Evolutionary conservation across 1,140 invertebrate genomes (phyloP).

Genomic region (Aporrectodea caliginosa): DNA sequence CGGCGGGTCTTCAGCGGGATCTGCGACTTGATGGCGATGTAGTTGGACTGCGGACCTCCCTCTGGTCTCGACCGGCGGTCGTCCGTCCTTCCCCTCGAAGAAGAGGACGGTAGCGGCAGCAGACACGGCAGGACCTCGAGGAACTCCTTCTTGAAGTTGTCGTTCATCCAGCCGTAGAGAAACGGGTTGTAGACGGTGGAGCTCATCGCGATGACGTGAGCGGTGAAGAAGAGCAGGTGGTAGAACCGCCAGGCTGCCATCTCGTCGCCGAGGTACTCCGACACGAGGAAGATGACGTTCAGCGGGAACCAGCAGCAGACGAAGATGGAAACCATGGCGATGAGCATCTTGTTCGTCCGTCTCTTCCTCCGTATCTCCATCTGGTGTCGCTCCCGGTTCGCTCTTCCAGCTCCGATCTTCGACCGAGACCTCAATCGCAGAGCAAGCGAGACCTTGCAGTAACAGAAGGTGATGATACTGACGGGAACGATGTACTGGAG

Average conservation of each 20-base stretch:
- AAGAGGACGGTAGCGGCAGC: slow-evolving; percentile 26
- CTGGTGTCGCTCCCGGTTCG: slow-evolving; percentile 59
- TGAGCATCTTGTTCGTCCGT: slow-evolving; percentile 79
- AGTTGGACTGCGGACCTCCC: neutral
- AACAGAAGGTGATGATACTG: slow-evolving; percentile 87
- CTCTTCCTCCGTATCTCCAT: slow-evolving; percentile 66
- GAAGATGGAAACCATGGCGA: slow-evolving; percentile 94
- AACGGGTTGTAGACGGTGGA: slow-evolving; percentile 61
- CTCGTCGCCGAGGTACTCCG: slow-evolving; percentile 47
- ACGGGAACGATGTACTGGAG: slow-evolving; percentile 93
- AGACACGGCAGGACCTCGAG: slow-evolving; percentile 49
- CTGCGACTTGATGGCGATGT: neutral
- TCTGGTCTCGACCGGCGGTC: neutral
- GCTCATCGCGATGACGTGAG: slow-evolving; percentile 91
- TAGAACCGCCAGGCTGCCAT: slow-evolving; percentile 76
- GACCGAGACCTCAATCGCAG: slow-evolving; percentile 62
- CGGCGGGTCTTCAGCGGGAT: neutral
- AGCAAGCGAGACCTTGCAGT: slow-evolving; percentile 82
- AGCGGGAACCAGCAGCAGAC: slow-evolving; percentile 92
- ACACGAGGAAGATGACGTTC: slow-evolving; percentile 60
- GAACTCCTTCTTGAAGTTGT: slow-evolving; percentile 96
- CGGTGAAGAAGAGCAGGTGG: slow-evolving; percentile 77
- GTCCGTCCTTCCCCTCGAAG: neutral
- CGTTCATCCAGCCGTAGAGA: slow-evolving; percentile 96
- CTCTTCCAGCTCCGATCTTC: slow-evolving; percentile 61